phyloP scores from a whole-genome alignment of 2,888 invertebrate species.

The Nipponacmea schrenckii region DNA sequence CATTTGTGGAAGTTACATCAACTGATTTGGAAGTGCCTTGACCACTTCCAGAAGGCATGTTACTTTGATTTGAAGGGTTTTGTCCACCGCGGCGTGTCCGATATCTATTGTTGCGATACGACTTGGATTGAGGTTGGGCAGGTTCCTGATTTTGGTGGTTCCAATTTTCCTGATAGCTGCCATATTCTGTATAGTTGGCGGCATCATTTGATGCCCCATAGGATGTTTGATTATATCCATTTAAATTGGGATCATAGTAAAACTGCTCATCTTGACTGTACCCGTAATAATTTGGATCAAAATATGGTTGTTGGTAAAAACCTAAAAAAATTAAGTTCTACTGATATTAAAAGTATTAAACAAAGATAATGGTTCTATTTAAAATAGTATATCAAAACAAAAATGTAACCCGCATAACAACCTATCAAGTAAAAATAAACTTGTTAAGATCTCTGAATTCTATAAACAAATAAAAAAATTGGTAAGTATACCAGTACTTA shows the following conservation, averaged over 20 bases:
- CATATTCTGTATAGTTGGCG: neutral
- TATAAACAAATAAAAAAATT: no score
- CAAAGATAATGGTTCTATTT: no score
- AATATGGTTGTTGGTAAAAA: neutral
- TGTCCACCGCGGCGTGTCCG: neutral
- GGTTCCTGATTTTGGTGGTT: neutral
- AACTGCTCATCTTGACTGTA: neutral
- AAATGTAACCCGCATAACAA: no score
- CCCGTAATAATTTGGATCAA: neutral
- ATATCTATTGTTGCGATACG: neutral
- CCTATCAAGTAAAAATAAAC: no score
- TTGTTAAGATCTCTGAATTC: no score
- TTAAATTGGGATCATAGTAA: neutral
- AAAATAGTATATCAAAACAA: no score
- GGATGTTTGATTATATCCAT: neutral
- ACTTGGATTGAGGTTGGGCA: neutral
- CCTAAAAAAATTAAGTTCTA: neutral
- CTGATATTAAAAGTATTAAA: no score
- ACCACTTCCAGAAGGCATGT: no score
- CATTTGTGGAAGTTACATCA: no score
- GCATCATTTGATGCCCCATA: neutral
- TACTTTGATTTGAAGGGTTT: no score
- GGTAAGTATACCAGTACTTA: no score
- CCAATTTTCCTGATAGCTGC: neutral
- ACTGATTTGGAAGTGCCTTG: no score